Evolutionary conservation across 2,888 invertebrate species (phyloP).

Genomic region (Callyntrura sp.): DNA sequence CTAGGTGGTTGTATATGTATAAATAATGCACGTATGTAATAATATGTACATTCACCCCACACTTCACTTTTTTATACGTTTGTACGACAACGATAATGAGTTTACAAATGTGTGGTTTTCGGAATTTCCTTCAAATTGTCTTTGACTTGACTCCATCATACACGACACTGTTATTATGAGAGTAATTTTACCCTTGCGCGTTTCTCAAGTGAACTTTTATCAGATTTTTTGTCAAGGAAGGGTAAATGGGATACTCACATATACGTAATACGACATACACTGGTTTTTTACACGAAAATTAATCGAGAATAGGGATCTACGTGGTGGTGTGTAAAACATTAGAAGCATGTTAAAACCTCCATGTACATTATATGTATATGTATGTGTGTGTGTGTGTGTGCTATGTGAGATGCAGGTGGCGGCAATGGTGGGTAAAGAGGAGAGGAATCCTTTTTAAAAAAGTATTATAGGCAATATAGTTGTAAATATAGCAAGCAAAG

Average conservation of each 20-base stretch:
- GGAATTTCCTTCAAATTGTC: constrained; percentile 65
- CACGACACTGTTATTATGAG: constrained; percentile 63
- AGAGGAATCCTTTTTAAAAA: background rate
- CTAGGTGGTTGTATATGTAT: background rate
- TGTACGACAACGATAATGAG: constrained; percentile 61
- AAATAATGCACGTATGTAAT: background rate
- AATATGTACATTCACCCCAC: constrained; percentile 8
- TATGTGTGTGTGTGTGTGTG: background rate
- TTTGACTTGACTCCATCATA: constrained; percentile 61
- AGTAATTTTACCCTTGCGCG: constrained; percentile 60
- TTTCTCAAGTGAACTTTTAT: constrained; percentile 66
- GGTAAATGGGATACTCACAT: background rate
- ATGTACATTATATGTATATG: background rate
- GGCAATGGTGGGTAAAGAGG: background rate
- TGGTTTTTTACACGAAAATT: constrained; percentile 61
- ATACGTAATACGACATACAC: constrained; percentile 40
- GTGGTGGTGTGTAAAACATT: constrained; percentile 18
- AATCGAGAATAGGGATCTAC: constrained; percentile 61
- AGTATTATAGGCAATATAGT: background rate
- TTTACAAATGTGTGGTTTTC: constrained; percentile 69
- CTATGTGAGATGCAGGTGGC: background rate
- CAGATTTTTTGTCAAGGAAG: constrained; percentile 55
- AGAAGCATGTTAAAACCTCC: background rate
- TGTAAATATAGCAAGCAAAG: background rate
- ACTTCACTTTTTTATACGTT: constrained; percentile 41